Percentiles rank a stretch among this genome's conserved stretches.
phyloP scores from a whole-genome alignment of 2,797 vertebrate species.

The Poecilia picta region DNA sequence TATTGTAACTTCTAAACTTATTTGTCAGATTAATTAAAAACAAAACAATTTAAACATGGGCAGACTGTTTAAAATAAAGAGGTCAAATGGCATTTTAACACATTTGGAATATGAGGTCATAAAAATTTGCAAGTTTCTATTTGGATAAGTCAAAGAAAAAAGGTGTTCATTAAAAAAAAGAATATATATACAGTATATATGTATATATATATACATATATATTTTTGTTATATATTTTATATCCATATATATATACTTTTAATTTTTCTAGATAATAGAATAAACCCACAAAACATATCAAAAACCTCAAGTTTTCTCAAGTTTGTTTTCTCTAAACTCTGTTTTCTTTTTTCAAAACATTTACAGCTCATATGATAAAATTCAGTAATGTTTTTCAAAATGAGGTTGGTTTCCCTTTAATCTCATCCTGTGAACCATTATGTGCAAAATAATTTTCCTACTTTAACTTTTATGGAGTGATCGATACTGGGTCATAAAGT shows the following conservation, averaged over 20 bases:
- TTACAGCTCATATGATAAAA: not conserved
- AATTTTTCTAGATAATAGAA: not conserved
- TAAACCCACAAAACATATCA: not conserved
- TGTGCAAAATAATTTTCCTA: not conserved
- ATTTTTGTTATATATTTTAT: too few species aligned
- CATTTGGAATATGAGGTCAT: too few species aligned
- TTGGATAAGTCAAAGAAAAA: not conserved
- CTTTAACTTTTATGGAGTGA: not conserved
- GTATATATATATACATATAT: not conserved
- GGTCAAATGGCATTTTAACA: not conserved
- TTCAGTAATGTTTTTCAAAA: not conserved
- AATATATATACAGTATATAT: too few species aligned
- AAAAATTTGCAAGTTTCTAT: not conserved
- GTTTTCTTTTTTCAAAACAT: not conserved
- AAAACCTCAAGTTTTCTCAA: too few species aligned
- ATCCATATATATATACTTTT: too few species aligned
- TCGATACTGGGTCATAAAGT: constrained; percentile 1
- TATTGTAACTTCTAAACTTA: not conserved
- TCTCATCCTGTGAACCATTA: not conserved
- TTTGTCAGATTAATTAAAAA: not conserved
- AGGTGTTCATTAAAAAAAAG: not conserved
- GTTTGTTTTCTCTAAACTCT: not conserved
- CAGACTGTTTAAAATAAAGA: not conserved
- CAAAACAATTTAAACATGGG: not conserved
- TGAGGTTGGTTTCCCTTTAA: not conserved